Evolutionary conservation across 2,797 vertebrate genomes (phyloP).

Genomic region (Vultur gryphus): DNA sequence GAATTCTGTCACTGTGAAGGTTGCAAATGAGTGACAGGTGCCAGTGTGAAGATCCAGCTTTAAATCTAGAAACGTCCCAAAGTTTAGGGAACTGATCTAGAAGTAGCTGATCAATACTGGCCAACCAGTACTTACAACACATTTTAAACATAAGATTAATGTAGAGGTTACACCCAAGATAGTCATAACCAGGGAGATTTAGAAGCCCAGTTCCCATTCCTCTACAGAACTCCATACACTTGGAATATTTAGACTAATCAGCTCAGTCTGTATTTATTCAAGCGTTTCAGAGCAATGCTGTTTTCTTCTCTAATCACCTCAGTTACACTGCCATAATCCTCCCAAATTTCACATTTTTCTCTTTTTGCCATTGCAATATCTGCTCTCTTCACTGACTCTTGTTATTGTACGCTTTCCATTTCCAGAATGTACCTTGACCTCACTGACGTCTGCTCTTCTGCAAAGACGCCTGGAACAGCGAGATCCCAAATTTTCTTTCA

Average conservation of each 20-base stretch:
- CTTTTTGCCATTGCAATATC: background rate
- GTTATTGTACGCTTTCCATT: background rate
- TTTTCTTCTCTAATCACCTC: background rate
- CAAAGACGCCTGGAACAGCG: background rate
- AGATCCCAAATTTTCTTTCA: background rate
- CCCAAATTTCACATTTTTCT: background rate
- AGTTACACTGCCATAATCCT: background rate
- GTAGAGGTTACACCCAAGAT: background rate
- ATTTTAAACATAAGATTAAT: background rate
- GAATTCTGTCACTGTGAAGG: background rate
- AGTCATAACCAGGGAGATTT: background rate
- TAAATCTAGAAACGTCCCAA: background rate
- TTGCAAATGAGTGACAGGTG: background rate
- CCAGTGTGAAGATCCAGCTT: background rate
- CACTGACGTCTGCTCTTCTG: background rate
- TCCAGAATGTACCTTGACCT: constrained; percentile 33
- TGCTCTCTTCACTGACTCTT: background rate
- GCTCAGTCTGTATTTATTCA: background rate
- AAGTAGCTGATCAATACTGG: background rate
- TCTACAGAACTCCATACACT: background rate
- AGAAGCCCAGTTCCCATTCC: background rate
- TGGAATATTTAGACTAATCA: background rate
- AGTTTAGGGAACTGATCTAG: background rate
- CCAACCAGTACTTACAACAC: background rate
- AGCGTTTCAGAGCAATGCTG: background rate